These are phyloP conservation scores for Spialia ferax DNA, from an alignment of 2,888 invertebrate species.

Conservation along the genomic window DNA sequence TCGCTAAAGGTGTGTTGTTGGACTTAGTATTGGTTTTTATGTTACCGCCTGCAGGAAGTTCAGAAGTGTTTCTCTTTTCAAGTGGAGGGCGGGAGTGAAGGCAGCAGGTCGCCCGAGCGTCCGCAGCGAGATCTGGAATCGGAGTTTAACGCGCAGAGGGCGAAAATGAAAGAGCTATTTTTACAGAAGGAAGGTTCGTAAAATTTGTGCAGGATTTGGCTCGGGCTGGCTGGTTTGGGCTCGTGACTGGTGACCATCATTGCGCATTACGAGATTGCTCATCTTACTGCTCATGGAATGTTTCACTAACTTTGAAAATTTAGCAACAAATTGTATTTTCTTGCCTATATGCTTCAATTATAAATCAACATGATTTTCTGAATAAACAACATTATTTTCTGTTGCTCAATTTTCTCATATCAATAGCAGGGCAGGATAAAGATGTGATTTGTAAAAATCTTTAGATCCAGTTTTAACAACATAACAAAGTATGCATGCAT, in stretches of 20 bases:
- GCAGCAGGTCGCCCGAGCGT: conserved; percentile 60
- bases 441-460: background rate
- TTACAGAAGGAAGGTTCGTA: conserved; percentile 96
- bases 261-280: conserved; percentile 23
- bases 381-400: background rate
- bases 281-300: conserved; percentile 31
- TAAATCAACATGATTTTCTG: no score
- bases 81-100: conserved; percentile 67
- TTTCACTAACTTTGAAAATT: conserved; percentile 28
- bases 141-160: conserved; percentile 96
- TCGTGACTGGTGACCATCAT: conserved; percentile 21
- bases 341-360: no score
- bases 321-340: conserved; percentile 2
- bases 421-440: background rate
- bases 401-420: conserved; percentile 8
- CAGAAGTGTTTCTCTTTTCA: conserved; percentile 79
- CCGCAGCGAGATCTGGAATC: conserved; percentile 88
- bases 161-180: conserved; percentile 97
- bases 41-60: conserved; percentile 61
- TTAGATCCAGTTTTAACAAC: background rate
- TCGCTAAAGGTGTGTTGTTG: conserved; percentile 74
- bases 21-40: conserved; percentile 45
- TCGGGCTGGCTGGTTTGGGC: conserved; percentile 31
- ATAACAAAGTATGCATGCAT: background rate
- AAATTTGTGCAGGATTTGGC: conserved; percentile 34